These are phyloP conservation scores for Hydrozoanthus gracilis DNA, from an alignment of 92 coral and sea anemone genomes.

Conservation along the genomic window DNA sequence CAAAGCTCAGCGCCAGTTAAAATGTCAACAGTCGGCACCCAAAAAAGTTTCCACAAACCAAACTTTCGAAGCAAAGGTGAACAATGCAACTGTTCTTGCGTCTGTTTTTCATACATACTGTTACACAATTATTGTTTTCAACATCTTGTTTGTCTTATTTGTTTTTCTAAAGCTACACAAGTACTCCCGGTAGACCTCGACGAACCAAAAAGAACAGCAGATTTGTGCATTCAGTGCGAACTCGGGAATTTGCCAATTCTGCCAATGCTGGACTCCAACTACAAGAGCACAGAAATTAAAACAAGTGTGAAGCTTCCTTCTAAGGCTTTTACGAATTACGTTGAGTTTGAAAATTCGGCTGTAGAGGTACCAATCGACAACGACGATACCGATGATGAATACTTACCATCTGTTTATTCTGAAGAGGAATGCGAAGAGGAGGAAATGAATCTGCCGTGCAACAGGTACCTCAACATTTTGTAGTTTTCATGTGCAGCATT, in stretches of 20 bases:
- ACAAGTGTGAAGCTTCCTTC: not conserved
- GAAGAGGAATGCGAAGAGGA: conserved; percentile 14
- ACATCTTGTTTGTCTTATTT: not conserved
- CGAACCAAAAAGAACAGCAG: conserved; percentile 7
- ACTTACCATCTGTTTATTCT: not conserved
- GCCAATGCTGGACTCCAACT: not conserved
- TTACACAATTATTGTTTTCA: not conserved
- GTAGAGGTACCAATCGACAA: not conserved
- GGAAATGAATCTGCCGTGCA: not conserved
- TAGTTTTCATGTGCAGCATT: not conserved
- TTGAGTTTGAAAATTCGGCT: not conserved
- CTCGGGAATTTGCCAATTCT: conserved; percentile 4
- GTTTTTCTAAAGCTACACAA: conserved; percentile 17
- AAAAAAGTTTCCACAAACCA: conserved; percentile 6
- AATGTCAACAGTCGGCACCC: not conserved
- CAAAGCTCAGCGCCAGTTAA: not conserved
- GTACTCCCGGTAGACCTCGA: conserved; percentile 12
- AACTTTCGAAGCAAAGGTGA: conserved; percentile 3
- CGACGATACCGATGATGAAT: conserved; percentile 22
- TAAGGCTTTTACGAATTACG: not conserved
- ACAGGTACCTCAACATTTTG: not conserved
- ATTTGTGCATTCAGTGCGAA: conserved; percentile 19
- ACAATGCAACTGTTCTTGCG: not conserved
- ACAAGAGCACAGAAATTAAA: not conserved
- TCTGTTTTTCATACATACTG: not conserved